These are phyloP conservation scores for Phymanthus crucifer DNA, from an alignment of 92 coral and sea anemone species.

Conservation along the genomic window DNA sequence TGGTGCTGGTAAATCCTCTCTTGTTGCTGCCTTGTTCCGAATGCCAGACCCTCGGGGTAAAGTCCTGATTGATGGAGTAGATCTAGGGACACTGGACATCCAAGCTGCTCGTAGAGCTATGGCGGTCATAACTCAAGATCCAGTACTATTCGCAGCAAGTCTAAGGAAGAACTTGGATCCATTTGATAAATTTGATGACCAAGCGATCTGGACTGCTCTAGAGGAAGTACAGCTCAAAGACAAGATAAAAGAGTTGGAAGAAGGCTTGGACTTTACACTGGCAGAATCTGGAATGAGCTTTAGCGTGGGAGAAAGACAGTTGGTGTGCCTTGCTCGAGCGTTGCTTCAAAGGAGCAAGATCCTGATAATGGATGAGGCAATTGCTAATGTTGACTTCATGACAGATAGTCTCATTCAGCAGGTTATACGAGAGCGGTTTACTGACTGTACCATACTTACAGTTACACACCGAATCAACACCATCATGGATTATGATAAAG, in stretches of 20 bases:
- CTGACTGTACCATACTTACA: conserved; percentile 1
- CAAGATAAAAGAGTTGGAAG: conserved; percentile 1
- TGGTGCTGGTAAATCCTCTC: conserved; percentile 11
- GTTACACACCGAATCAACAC: conserved; percentile 11
- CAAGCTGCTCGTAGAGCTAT: conserved; percentile 21
- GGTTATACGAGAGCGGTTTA: conserved; percentile 5
- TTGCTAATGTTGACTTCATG: conserved; percentile 26
- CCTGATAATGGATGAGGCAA: conserved; percentile 29
- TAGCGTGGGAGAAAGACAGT: conserved; percentile 23
- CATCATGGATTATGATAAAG: conserved; percentile 23
- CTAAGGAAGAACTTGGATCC: conserved; percentile 20
- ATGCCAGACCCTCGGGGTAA: conserved; percentile 3
- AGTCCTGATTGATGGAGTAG: not conserved
- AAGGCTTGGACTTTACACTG: not conserved
- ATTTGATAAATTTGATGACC: conserved; percentile 10
- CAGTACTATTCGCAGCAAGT: conserved; percentile 13
- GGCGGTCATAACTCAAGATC: conserved; percentile 21
- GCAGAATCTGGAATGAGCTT: conserved; percentile 17
- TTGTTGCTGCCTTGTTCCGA: not conserved
- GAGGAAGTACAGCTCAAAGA: conserved; percentile 17
- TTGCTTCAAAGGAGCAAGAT: conserved; percentile 15
- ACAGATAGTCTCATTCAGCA: conserved; percentile 24
- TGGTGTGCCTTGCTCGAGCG: conserved; percentile 26
- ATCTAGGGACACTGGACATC: not conserved
- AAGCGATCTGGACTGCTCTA: conserved; percentile 19